A percentile compares a stretch with the other conserved stretches of the same genome.
These are phyloP conservation scores for Sebastes baramenuke DNA, from an alignment of 2,797 vertebrate species.

Conservation along the genomic window DNA sequence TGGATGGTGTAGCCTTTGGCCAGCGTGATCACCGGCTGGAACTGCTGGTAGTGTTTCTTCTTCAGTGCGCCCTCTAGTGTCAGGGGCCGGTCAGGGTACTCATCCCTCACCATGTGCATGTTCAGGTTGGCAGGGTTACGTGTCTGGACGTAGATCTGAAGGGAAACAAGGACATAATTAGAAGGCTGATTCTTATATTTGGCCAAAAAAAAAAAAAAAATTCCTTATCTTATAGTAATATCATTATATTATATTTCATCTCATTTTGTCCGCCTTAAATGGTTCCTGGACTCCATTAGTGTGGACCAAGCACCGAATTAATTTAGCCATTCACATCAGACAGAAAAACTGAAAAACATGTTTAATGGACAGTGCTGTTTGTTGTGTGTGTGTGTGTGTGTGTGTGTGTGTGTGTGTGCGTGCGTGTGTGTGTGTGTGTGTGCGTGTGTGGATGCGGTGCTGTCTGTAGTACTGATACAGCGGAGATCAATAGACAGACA, in stretches of 20 bases:
- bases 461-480: too few species aligned
- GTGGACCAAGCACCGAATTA: neutral
- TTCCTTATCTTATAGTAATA: neutral
- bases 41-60: constrained; percentile 95
- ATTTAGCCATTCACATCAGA: neutral
- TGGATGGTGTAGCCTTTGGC: constrained; percentile 94
- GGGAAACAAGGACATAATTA: neutral
- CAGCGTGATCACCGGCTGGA: constrained; percentile 93
- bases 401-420: too few species aligned
- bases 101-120: constrained; percentile 93
- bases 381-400: too few species aligned
- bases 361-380: too few species aligned
- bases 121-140: constrained; percentile 88
- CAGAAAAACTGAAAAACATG: too few species aligned
- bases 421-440: too few species aligned
- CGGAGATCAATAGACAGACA: neutral
- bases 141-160: constrained; percentile 93
- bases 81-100: constrained; percentile 88
- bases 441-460: too few species aligned
- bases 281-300: neutral
- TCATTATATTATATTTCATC: neutral
- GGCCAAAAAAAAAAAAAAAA: neutral
- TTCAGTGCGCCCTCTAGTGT: constrained; percentile 90
- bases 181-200: neutral
- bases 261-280: neutral